Percentiles rank a stretch among this genome's conserved stretches.
Evolutionary conservation across 2,113 vertebrate genomes (phyloP).

Genomic region (Hippopotamus amphibius): DNA sequence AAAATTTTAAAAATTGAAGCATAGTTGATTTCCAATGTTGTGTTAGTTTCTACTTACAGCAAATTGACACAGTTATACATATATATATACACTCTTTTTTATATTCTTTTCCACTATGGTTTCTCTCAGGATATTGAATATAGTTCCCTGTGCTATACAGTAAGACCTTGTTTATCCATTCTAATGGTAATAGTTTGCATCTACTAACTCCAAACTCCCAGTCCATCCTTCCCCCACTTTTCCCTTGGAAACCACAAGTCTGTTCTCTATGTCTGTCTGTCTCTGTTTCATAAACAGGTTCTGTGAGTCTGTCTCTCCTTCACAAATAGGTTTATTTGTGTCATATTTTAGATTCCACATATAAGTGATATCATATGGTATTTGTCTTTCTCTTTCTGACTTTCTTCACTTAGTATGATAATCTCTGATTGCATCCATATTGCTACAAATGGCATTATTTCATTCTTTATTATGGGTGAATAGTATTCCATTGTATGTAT

Average conservation of each 20-base stretch:
- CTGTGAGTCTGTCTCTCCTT: not conserved
- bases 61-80: not conserved
- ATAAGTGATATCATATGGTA: not conserved
- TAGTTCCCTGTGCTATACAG: not conserved
- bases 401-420: not conserved
- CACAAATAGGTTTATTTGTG: not conserved
- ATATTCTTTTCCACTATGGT: not conserved
- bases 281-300: not conserved
- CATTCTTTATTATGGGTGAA: not conserved
- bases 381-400: not conserved
- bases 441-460: not conserved
- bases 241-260: not conserved
- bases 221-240: not conserved
- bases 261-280: not conserved
- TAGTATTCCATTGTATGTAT: not conserved
- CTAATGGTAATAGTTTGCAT: not conserved
- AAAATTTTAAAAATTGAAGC: not conserved
- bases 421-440: not conserved
- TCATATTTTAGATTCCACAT: not conserved
- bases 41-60: not conserved
- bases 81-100: not conserved
- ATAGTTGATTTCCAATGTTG: not conserved
- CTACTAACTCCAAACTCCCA: not conserved
- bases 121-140: not conserved
- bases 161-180: no score